Percentiles rank a stretch among this genome's conserved stretches.
These are phyloP conservation scores for Cremastobaeus sp. DNA, from an alignment of 2,888 invertebrate genomes.

Conservation along the genomic window DNA sequence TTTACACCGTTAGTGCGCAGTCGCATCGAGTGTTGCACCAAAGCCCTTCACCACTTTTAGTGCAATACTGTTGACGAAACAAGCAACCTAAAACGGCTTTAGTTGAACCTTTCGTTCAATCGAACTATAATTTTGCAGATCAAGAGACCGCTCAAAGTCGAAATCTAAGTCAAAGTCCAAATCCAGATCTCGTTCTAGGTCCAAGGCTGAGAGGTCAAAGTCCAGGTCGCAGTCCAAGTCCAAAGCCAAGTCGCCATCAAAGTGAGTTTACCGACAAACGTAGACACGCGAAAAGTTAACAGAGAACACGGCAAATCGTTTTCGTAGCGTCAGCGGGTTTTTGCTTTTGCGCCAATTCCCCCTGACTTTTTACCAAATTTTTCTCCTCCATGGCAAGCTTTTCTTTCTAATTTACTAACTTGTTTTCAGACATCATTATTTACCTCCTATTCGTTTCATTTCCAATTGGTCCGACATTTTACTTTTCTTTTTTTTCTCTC, in stretches of 20 bases:
- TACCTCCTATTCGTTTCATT: too few species aligned
- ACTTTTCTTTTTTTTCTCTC: too few species aligned
- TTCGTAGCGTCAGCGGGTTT: slow-evolving; percentile 4
- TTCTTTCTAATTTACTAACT: too few species aligned
- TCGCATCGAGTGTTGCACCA: slow-evolving; percentile 30
- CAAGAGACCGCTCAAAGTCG: slow-evolving; percentile 83
- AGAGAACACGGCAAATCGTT: slow-evolving; percentile 55
- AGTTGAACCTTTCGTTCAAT: slow-evolving; percentile 63
- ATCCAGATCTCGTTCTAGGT: slow-evolving; percentile 82
- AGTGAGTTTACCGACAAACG: slow-evolving; percentile 74
- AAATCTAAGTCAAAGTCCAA: slow-evolving; percentile 83
- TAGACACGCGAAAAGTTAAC: slow-evolving; percentile 31
- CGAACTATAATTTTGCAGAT: slow-evolving; percentile 79
- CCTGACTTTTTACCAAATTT: background rate
- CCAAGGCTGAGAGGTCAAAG: slow-evolving; percentile 80
- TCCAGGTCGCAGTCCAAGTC: slow-evolving; percentile 81
- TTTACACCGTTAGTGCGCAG: slow-evolving; percentile 14
- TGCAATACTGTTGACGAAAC: slow-evolving; percentile 19
- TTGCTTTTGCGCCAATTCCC: background rate
- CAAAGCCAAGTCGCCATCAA: slow-evolving; percentile 79
- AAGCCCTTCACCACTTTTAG: slow-evolving; percentile 32
- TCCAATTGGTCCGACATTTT: too few species aligned
- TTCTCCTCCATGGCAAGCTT: too few species aligned
- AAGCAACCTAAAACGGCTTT: slow-evolving; percentile 28
- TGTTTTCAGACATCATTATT: too few species aligned